phyloP scores from a whole-genome alignment of 2,888 invertebrate genomes.

The Xestia rhomboidea region DNA sequence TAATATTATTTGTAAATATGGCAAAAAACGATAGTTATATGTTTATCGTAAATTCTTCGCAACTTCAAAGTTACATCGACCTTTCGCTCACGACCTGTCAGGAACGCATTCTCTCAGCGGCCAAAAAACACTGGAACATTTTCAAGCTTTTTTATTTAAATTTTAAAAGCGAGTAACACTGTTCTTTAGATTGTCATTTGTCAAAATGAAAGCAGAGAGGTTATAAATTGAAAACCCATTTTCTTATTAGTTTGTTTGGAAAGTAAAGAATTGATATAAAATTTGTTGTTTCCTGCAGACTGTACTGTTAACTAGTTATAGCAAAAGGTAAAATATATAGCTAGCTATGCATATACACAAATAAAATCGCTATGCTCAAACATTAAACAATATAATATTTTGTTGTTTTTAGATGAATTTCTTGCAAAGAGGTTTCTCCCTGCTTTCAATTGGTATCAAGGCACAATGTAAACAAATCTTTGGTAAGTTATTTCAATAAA shows the following conservation, averaged over 20 bases:
- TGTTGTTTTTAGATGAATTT: conserved; percentile 85
- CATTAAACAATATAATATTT: background rate
- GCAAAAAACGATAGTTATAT: too few relatives aligned
- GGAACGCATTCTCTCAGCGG: too few relatives aligned
- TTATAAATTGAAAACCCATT: conserved; percentile 57
- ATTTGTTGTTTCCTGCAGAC: conserved; percentile 40
- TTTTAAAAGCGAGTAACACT: conserved; percentile 40
- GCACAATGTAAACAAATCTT: conserved; percentile 77
- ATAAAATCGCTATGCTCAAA: background rate
- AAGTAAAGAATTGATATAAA: conserved; percentile 35
- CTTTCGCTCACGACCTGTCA: too few relatives aligned
- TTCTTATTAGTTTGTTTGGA: conserved; percentile 31
- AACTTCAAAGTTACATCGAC: too few relatives aligned
- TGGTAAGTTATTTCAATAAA: conserved; percentile 71
- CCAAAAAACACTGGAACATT: too few relatives aligned
- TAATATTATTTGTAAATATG: too few relatives aligned
- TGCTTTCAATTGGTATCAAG: conserved; percentile 80
- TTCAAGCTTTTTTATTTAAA: background rate
- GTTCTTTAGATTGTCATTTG: conserved; percentile 42
- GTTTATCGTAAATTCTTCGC: too few relatives aligned
- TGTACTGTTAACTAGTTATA: background rate
- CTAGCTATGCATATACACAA: background rate
- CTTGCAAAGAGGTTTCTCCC: conserved; percentile 81
- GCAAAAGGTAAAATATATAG: conserved; percentile 46
- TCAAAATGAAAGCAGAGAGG: conserved; percentile 58